A percentile compares a stretch with the other conserved stretches of the same genome.
Evolutionary conservation across 2,113 vertebrate genomes (phyloP).

Genomic region (Narcine bancroftii): DNA sequence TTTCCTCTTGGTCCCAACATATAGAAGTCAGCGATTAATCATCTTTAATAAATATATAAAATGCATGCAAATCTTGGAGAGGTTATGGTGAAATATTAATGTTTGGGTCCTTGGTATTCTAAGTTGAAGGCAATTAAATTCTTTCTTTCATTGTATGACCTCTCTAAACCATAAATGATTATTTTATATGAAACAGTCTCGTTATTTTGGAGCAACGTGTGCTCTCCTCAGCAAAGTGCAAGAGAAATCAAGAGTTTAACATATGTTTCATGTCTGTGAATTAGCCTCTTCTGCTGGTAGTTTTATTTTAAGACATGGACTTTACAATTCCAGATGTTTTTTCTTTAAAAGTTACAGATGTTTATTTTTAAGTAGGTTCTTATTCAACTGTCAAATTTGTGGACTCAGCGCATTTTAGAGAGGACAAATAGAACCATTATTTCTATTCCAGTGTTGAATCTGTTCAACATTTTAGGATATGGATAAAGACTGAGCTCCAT

Average conservation of each 20-base stretch:
- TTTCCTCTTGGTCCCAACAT: neutral
- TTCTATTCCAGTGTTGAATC: neutral
- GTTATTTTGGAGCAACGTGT: neutral
- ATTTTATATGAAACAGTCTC: neutral
- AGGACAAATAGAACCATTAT: neutral
- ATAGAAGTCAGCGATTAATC: neutral
- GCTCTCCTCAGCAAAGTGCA: neutral
- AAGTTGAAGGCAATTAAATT: neutral
- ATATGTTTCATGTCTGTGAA: neutral
- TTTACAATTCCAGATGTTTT: constrained; percentile 4
- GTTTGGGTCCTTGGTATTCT: neutral
- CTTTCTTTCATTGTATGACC: neutral
- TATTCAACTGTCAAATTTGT: neutral
- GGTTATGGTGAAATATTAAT: constrained; percentile 14
- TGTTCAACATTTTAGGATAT: neutral
- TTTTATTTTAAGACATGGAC: neutral
- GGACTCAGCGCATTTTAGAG: neutral
- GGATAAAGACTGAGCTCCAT: neutral
- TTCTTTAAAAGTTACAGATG: constrained; percentile 26
- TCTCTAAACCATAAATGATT: neutral
- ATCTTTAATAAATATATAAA: neutral
- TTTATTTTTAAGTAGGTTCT: neutral
- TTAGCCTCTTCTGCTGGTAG: constrained; percentile 21
- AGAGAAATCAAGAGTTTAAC: neutral
- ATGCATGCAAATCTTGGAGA: neutral